Evolutionary conservation across 2,888 invertebrate species (phyloP).

Genomic region (Cataglyphis rosenhaueri): DNA sequence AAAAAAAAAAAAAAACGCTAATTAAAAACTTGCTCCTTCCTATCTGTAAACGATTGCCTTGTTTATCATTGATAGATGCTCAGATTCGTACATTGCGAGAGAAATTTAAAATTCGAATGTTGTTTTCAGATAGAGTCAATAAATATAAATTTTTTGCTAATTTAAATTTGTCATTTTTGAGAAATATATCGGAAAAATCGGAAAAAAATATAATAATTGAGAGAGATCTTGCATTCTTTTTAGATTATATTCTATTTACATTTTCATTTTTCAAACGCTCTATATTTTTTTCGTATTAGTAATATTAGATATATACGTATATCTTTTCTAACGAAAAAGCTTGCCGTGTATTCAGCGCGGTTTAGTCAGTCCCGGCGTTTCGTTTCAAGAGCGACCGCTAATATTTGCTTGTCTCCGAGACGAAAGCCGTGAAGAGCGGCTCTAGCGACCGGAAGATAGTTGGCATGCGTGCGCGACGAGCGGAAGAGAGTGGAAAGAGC

Average conservation of each 20-base stretch:
- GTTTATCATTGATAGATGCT: neutral
- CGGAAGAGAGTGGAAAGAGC: slow-evolving; percentile 75
- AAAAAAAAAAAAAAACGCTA: slow-evolving; percentile 66
- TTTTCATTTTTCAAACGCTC: neutral
- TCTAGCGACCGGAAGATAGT: slow-evolving; percentile 78
- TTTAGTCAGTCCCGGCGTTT: slow-evolving; percentile 58
- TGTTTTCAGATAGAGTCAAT: neutral
- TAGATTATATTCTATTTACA: neutral
- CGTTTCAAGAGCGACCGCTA: slow-evolving; percentile 70
- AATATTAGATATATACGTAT: too few species aligned
- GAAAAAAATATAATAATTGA: neutral
- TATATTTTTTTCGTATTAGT: neutral
- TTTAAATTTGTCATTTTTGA: neutral
- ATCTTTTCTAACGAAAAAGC: slow-evolving; percentile 14
- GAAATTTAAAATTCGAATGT: neutral
- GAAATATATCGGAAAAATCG: neutral
- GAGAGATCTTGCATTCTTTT: neutral
- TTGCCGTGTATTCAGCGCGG: slow-evolving; percentile 11
- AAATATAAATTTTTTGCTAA: neutral
- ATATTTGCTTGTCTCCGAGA: slow-evolving; percentile 81
- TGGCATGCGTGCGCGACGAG: slow-evolving; percentile 78
- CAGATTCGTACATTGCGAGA: neutral
- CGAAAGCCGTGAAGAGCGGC: slow-evolving; percentile 75
- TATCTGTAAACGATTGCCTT: slow-evolving; percentile 3
- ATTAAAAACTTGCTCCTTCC: slow-evolving; percentile 71